phyloP scores from a whole-genome alignment of 2,888 invertebrate genomes.

The Eulithis testata region DNA sequence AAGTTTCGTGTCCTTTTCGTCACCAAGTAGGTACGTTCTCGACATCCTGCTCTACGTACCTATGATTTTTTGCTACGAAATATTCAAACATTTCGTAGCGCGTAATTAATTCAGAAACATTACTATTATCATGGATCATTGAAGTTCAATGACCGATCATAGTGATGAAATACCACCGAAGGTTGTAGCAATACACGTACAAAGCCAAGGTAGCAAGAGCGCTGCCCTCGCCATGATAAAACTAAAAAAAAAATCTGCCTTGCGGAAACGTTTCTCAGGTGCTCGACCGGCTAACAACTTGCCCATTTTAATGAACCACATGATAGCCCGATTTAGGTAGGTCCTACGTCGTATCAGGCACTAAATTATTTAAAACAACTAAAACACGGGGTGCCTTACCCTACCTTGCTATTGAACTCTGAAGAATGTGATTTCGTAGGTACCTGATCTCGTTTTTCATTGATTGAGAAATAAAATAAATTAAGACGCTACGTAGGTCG shows the following conservation, averaged over 20 bases:
- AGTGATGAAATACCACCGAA: conserved; percentile 71
- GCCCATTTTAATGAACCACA: conserved; percentile 45
- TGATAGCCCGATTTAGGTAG: conserved; percentile 30
- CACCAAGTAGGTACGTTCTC: background rate
- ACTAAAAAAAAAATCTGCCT: conserved; percentile 45
- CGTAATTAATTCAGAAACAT: conserved; percentile 30
- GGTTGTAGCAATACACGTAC: conserved; percentile 61
- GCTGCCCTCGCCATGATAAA: conserved; percentile 62
- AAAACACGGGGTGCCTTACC: conserved; percentile 51
- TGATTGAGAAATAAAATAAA: conserved; percentile 27
- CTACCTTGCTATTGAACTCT: conserved; percentile 54
- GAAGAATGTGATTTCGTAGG: conserved; percentile 24
- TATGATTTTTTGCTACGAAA: conserved; percentile 22
- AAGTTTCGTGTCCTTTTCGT: too few species aligned
- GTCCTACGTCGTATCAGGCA: conserved; percentile 16
- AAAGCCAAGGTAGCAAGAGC: conserved; percentile 52
- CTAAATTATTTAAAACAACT: conserved; percentile 38
- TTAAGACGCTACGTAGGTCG: conserved; percentile 15
- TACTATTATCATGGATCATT: conserved; percentile 49
- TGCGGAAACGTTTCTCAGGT: conserved; percentile 64
- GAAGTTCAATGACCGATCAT: conserved; percentile 68
- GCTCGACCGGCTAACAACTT: conserved; percentile 56
- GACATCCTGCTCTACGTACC: conserved; percentile 15
- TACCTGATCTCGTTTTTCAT: conserved; percentile 20
- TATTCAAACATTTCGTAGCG: conserved; percentile 18